Percentiles rank a stretch among this genome's conserved stretches.
Evolutionary conservation across 2,797 vertebrate genomes (phyloP).

Genomic region (Brachymystax lenok): DNA sequence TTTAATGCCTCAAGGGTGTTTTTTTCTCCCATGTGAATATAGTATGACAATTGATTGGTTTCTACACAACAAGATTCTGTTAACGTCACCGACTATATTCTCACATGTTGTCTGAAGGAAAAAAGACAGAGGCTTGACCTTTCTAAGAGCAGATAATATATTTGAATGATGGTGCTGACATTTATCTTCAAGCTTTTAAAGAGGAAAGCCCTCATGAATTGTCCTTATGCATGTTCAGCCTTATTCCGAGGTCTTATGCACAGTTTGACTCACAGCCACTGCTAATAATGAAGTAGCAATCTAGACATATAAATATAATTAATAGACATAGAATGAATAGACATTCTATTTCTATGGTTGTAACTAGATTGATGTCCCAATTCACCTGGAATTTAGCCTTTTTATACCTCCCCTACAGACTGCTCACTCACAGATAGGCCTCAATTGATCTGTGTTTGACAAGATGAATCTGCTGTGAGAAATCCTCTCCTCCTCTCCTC

Average conservation of each 20-base stretch:
- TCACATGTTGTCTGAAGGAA: constrained; percentile 20
- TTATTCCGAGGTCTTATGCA: constrained; percentile 25
- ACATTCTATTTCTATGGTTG: background rate
- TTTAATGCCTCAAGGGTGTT: constrained; percentile 29
- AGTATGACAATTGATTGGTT: background rate
- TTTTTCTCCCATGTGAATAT: background rate
- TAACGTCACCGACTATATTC: background rate
- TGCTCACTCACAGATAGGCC: constrained; percentile 52
- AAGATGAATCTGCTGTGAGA: constrained; percentile 50
- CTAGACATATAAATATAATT: constrained; percentile 20
- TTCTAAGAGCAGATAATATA: constrained; percentile 48
- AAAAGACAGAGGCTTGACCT: constrained; percentile 51
- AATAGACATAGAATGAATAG: background rate
- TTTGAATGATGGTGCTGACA: constrained; percentile 69
- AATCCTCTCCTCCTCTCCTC: constrained; percentile 41
- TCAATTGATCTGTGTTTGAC: constrained; percentile 42
- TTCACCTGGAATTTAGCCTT: background rate
- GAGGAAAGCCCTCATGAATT: constrained; percentile 46
- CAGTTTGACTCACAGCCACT: background rate
- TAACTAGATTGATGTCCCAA: background rate
- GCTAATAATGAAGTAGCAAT: constrained; percentile 23
- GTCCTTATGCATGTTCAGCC: background rate
- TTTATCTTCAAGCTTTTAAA: constrained; percentile 51
- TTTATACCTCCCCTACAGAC: constrained; percentile 39
- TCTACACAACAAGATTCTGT: background rate